Evolutionary conservation across 1,140 invertebrate species (phyloP), one percentile per base, ranked within the genome.

Genomic region (Drosophila navojoa): DNA sequence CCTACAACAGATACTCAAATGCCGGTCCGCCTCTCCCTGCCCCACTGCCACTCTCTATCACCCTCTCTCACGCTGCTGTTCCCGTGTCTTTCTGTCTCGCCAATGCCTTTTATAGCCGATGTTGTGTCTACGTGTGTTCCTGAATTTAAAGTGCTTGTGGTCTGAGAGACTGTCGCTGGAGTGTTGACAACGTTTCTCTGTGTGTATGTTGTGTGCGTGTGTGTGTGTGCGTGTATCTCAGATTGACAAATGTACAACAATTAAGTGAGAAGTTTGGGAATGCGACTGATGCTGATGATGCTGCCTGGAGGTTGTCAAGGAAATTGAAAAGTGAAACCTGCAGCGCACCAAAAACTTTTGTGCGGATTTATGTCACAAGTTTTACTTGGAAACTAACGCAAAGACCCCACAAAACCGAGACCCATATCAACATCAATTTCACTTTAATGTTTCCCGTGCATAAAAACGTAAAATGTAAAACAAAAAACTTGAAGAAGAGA

Each of bases 161-260:
- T 49, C 29, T 64, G 54, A 15, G 42, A 45, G 54, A 19, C 59
- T 50, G 53, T 59, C 19, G 47, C 25, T n/a, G 9, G 22, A 49
- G 57, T 25, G 40, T n/a, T 25, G 78, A 63, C 50, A 62, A 45
- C 59, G 77, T 32, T 7, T 32, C 32, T 32, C 32, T 10, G 25
- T 27, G 27, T 55, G 62, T 50, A 42, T 49, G 38, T 50, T 22
- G 19, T 22, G 19, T 19, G 0, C 4, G 5, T 32, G 5, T 32
- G 32, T 9, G 0, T 32, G 22, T 27, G 27, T 55, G 61, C 44
- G 54, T 49, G 38, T 49, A 62, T 64, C 81, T 68, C 69, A 52
- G 71, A 71, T 87, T 87, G 82, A 86, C 79, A 86, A 87, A 86
- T 86, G 76, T 77, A 63, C 79, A 78, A 87, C 76, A 81, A 87